Evolutionary conservation across 2,113 vertebrate genomes (phyloP).

Genomic region (Anser cygnoides): DNA sequence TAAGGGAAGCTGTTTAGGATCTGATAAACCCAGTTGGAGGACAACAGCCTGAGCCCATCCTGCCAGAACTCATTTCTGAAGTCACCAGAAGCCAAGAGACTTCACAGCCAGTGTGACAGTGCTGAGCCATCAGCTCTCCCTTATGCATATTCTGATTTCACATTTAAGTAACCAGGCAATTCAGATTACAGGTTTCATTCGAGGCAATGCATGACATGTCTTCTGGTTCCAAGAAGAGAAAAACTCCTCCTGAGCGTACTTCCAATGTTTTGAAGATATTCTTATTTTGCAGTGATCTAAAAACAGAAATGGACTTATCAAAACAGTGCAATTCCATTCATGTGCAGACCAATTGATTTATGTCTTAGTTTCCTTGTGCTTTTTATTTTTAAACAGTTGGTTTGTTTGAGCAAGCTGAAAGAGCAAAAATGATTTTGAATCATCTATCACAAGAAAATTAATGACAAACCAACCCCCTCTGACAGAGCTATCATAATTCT

Average conservation of each 20-base stretch:
- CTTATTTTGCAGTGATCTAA: slow-evolving; percentile 31
- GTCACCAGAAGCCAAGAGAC: background rate
- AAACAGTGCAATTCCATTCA: slow-evolving; percentile 46
- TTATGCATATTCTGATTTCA: background rate
- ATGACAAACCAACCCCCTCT: slow-evolving; percentile 41
- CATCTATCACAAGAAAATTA: slow-evolving; percentile 59
- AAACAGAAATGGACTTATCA: slow-evolving; percentile 27
- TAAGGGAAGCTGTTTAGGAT: background rate
- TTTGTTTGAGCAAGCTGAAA: slow-evolving; percentile 53
- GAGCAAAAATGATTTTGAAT: slow-evolving; percentile 60
- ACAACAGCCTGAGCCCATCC: background rate
- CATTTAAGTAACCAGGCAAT: slow-evolving; percentile 13
- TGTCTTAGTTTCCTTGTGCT: background rate
- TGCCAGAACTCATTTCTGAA: background rate
- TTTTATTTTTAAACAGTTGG: slow-evolving; percentile 49
- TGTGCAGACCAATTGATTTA: background rate
- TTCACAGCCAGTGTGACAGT: background rate
- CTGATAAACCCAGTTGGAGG: background rate
- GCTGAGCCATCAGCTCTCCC: background rate
- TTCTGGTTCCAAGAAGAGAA: background rate
- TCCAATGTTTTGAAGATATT: slow-evolving; percentile 10
- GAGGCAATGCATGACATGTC: background rate
- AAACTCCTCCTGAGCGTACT: background rate
- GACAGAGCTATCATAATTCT: slow-evolving; percentile 60
- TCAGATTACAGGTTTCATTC: background rate